Conservation (phyloP, 2,888 invertebrate species). For the Chrysomela aeneicollis region DNA sequence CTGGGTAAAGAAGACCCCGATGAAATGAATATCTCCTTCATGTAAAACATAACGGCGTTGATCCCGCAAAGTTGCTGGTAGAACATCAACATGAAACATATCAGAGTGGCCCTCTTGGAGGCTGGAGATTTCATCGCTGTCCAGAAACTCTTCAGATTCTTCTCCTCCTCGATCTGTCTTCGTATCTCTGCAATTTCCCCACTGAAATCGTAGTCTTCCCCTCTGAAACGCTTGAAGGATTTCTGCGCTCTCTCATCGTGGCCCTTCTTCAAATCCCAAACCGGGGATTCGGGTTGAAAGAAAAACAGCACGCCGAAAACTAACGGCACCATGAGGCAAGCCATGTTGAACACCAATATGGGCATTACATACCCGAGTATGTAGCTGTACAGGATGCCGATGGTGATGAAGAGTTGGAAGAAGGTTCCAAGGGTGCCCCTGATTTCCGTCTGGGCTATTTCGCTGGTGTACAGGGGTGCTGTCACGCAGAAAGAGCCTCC, state of each 20-base stretch:
- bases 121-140: slow-evolving; percentile 69
- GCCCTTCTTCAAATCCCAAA: slow-evolving; percentile 72
- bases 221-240: slow-evolving; percentile 76
- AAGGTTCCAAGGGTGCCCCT: slow-evolving; percentile 84
- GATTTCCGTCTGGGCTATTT: slow-evolving; percentile 84
- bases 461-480: slow-evolving; percentile 85
- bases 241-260: slow-evolving; percentile 72
- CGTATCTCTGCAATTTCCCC: slow-evolving; percentile 63
- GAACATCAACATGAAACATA: slow-evolving; percentile 82
- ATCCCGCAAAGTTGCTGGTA: slow-evolving; percentile 88
- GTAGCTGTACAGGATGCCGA: slow-evolving; percentile 85
- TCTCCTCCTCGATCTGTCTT: slow-evolving; percentile 63
- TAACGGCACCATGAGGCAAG: slow-evolving; percentile 73
- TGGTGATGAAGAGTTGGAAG: slow-evolving; percentile 84
- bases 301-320: slow-evolving; percentile 75
- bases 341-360: slow-evolving; percentile 68
- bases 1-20: slow-evolving; percentile 68
- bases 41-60: slow-evolving; percentile 84
- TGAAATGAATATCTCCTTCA: slow-evolving; percentile 73
- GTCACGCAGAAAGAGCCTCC: slow-evolving; percentile 84
- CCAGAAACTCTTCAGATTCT: slow-evolving; percentile 66
- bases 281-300: slow-evolving; percentile 89
- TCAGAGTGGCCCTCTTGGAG: slow-evolving; percentile 72
- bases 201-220: slow-evolving; percentile 72
- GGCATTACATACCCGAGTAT: slow-evolving; percentile 68